Base-by-base conservation (phyloP, 1,140 invertebrate species). In the Branchinecta lindahli region DNA sequence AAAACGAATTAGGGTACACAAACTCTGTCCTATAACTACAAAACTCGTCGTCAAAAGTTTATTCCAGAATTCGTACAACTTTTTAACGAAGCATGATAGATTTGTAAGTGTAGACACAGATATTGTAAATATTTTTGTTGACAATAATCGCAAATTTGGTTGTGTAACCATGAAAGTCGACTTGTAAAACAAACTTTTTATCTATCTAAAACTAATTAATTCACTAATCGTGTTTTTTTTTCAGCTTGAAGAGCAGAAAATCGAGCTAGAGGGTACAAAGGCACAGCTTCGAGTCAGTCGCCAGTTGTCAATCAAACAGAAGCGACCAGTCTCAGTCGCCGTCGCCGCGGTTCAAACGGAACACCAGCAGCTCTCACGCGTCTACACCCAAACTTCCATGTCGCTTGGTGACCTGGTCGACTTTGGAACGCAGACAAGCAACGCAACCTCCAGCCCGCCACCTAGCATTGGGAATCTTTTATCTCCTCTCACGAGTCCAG, bases 231-330 rank as follows among this genome's bases (percentile, higher is more conserved):
- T 68, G 20, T 65, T 70, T 66, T 73, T 72, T 70, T 78, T 79
- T 68, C 80, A 90, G 88, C 77, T 91, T 73, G 88, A 89, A 76
- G 88, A 91, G 77, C 85, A 87, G 74, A 88, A 84, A 72, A 90
- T 91, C 72, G 88, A 92, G 76, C 74, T 91, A 72, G 88, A 91
- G 78, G 88, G 88, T 8, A 90, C 88, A 3, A 81, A 84, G 72
- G 88, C 88, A 0, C 82, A 86, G 66, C 82, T 90, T 15, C 82
- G 88, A 12, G 82, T 89, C 2, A 61, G 52, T 6, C 52, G 52
- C 18, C 52, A 61, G 18, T 20, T 61, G 52, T 61, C 52, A 15
- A 61, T 61, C 52, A 61, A 61, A 61, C 52, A 61, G 18, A 61
- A 61, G 52, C 52, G 52, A 20, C 12, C 52, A 20, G 12, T 61